phyloP scores from a whole-genome alignment of 2,888 invertebrate species.

The Hypselothyrea guttata region DNA sequence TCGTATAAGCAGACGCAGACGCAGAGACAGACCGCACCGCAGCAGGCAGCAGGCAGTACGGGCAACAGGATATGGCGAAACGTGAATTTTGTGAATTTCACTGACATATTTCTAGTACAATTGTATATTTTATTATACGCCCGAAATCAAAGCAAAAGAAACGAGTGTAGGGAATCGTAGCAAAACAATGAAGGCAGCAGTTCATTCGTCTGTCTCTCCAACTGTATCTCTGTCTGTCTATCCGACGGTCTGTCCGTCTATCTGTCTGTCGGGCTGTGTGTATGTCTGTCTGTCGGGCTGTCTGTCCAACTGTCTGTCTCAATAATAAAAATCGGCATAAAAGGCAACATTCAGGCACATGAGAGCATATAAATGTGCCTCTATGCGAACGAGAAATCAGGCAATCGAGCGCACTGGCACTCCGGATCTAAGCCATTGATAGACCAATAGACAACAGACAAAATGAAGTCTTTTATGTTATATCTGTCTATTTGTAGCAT shows the following conservation, averaged over 20 bases:
- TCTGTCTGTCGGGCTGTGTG: constrained; percentile 12
- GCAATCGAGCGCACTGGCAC: constrained; percentile 39
- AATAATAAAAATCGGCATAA: constrained; percentile 38
- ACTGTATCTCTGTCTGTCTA: constrained; percentile 11
- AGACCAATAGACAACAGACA: constrained; percentile 47
- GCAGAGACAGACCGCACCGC: constrained; percentile 7
- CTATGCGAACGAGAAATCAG: constrained; percentile 35
- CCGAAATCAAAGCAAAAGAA: constrained; percentile 64
- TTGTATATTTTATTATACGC: constrained; percentile 69
- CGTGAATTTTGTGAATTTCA: constrained; percentile 70
- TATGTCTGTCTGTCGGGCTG: constrained; percentile 23
- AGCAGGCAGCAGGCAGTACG: background rate
- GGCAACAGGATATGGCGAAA: constrained; percentile 56
- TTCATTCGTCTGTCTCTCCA: background rate
- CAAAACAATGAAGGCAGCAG: constrained; percentile 36
- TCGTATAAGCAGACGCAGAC: constrained; percentile 31
- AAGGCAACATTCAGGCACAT: constrained; percentile 11
- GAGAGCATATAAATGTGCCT: constrained; percentile 15
- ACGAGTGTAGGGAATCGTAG: constrained; percentile 14
- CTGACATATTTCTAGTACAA: constrained; percentile 73
- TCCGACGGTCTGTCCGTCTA: constrained; percentile 15
- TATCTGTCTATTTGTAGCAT: constrained; percentile 13
- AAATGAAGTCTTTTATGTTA: constrained; percentile 55
- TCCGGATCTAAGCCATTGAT: constrained; percentile 48
- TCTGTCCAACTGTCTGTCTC: constrained; percentile 26